Evolutionary conservation across 2,113 vertebrate genomes (phyloP), one percentile per base, ranked within the genome.

Genomic region (Leptocoma aspasia): DNA sequence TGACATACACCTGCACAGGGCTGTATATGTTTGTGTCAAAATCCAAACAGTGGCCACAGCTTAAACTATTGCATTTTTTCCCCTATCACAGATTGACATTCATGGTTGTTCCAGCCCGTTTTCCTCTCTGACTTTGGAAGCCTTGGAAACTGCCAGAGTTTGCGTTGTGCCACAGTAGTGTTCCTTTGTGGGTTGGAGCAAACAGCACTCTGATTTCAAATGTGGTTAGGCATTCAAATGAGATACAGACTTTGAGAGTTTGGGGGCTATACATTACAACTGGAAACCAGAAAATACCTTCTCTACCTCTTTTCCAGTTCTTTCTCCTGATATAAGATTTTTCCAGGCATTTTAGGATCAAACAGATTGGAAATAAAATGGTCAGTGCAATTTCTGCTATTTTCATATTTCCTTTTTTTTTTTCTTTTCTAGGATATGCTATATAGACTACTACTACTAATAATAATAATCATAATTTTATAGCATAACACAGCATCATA

Each of bases 141-240:
- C 2, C 57, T 82, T 80, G 42, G 57, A 76, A 89, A 65, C 9
- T 31, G 16, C 11, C 63, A 52, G 53, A 52, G 22, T 60, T 60
- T 37, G 7, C 0, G 0, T 21, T 10, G 8, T 71, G n/a, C 35
- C 57, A 64, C 1, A 1, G 23, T 6, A 41, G 15, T 7, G 15
- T 17, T 68, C 37, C 28, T 79, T 6, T 3, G 15, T 2, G 9
- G 49, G 11, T n/a, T 0, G 0, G 31, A 82, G 39, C 22, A 42
- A 82, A 45, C 5, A 60, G 20, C 10, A 61, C 10, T 13, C 22
- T 63, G 28, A 45, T 61, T 84, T 81, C 57, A 57, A 64, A 71
- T 50, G 19, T 35, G 54, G 2, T 18, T 56, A 28, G 22, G 15
- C n/a, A 88, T 89, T 72, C n/a, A 77, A 59, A 68, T 33, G 27